These are phyloP conservation scores for Coptodon rendalli DNA, from an alignment of 2,113 vertebrate species.

Conservation along the genomic window DNA sequence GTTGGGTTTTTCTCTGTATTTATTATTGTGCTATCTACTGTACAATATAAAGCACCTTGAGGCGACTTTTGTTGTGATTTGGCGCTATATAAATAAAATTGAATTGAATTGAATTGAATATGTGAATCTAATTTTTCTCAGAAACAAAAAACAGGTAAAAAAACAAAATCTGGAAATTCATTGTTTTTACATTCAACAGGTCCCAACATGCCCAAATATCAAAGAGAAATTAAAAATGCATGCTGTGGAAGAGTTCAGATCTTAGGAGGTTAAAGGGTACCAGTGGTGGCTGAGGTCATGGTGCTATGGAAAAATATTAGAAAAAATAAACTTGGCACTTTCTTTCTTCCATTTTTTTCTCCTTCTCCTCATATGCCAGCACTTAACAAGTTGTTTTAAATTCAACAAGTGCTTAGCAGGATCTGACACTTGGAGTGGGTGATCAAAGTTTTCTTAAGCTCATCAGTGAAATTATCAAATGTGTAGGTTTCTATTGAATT, in stretches of 20 bases:
- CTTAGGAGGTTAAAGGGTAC: neutral
- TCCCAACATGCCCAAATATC: too few relatives aligned
- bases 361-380: neutral
- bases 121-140: neutral
- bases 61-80: too few relatives aligned
- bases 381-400: neutral
- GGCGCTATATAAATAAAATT: too few relatives aligned
- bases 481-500: neutral
- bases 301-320: neutral
- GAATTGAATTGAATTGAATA: too few relatives aligned
- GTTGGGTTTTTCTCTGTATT: too few relatives aligned
- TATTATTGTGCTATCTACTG: too few relatives aligned
- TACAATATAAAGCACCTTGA: too few relatives aligned
- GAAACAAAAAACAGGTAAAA: neutral
- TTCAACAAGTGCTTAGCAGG: neutral
- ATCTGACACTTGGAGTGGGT: neutral
- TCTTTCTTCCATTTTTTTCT: neutral
- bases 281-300: neutral
- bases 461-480: neutral
- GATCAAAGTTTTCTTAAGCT: neutral
- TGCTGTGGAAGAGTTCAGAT: too few relatives aligned
- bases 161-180: neutral
- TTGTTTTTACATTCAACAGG: neutral
- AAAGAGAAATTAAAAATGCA: too few relatives aligned
- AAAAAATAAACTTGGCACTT: neutral